phyloP scores from a whole-genome alignment of 1,140 invertebrate genomes.

The Dendrolimus kikuchii region DNA sequence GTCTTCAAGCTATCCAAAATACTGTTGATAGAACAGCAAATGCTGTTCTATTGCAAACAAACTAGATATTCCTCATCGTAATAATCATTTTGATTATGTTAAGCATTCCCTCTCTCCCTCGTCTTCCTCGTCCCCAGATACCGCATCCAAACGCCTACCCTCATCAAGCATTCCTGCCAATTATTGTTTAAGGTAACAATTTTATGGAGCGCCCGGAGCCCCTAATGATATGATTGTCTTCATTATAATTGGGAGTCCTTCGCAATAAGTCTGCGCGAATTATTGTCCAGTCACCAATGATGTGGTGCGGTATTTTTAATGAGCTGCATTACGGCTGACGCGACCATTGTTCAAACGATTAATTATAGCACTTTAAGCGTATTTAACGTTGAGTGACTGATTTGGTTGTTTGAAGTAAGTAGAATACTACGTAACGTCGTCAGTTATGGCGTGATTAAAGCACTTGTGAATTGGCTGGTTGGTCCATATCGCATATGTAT shows the following conservation, averaged over 20 bases:
- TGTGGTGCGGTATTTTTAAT: conserved; percentile 21
- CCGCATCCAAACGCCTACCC: conserved; percentile 15
- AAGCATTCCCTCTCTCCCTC: too few species aligned
- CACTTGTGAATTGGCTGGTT: too few species aligned
- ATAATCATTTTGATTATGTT: too few species aligned
- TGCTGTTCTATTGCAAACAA: too few species aligned
- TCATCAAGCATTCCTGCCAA: conserved; percentile 11
- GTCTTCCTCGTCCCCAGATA: not conserved
- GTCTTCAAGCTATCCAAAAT: too few species aligned
- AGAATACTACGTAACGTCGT: too few species aligned
- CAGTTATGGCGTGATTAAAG: too few species aligned
- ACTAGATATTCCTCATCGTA: too few species aligned
- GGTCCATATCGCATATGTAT: too few species aligned
- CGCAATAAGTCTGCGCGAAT: conserved; percentile 25
- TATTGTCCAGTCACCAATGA: conserved; percentile 25
- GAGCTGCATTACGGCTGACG: conserved; percentile 10
- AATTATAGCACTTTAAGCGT: conserved; percentile 4
- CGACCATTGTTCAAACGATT: conserved; percentile 13
- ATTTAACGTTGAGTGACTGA: not conserved
- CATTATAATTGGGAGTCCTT: conserved; percentile 38
- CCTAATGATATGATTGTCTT: conserved; percentile 45
- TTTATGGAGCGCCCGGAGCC: conserved; percentile 20
- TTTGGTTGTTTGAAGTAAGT: not conserved
- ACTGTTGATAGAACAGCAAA: too few species aligned
- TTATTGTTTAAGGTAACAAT: conserved; percentile 20